Evolutionary conservation across 1,140 invertebrate genomes (phyloP).

Genomic region (Drosophila lini): DNA sequence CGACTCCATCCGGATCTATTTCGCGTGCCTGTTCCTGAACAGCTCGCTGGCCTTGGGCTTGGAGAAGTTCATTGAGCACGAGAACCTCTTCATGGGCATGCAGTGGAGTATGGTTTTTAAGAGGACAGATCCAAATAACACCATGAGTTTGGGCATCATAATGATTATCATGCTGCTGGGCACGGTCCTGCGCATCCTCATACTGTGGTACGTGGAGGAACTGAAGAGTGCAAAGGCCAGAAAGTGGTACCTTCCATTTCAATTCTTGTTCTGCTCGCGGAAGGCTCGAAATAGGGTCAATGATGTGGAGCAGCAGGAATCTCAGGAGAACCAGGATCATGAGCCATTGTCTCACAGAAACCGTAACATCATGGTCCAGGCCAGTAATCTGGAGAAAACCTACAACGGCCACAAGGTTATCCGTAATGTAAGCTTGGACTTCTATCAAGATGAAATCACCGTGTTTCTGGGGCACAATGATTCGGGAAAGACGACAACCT

Average conservation of each 20-base stretch:
- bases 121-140: slow-evolving; percentile 88
- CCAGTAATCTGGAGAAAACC: slow-evolving; percentile 85
- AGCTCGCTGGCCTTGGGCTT: slow-evolving; percentile 33
- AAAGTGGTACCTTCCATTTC: slow-evolving; percentile 90
- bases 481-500: slow-evolving; percentile 87
- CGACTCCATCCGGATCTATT: rapidly evolving
- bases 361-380: slow-evolving; percentile 27
- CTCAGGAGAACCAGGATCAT: neutral
- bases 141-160: slow-evolving; percentile 86
- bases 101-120: slow-evolving; percentile 89
- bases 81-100: slow-evolving; percentile 9
- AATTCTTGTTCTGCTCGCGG: slow-evolving; percentile 84
- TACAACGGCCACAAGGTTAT: slow-evolving; percentile 87
- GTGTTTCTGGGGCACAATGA: slow-evolving; percentile 89
- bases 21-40: slow-evolving; percentile 25
- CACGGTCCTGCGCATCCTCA: slow-evolving; percentile 86
- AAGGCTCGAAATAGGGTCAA: rapidly evolving
- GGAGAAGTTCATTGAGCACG: slow-evolving; percentile 7
- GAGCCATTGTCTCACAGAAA: neutral
- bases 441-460: slow-evolving; percentile 88
- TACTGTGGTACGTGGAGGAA: slow-evolving; percentile 90
- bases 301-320: slow-evolving; percentile 14
- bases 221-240: slow-evolving; percentile 87
- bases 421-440: slow-evolving; percentile 89
- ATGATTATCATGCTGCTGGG: slow-evolving; percentile 86